Base-by-base conservation (phyloP, 2,888 invertebrate genomes). In the Chrysolina americana region DNA sequence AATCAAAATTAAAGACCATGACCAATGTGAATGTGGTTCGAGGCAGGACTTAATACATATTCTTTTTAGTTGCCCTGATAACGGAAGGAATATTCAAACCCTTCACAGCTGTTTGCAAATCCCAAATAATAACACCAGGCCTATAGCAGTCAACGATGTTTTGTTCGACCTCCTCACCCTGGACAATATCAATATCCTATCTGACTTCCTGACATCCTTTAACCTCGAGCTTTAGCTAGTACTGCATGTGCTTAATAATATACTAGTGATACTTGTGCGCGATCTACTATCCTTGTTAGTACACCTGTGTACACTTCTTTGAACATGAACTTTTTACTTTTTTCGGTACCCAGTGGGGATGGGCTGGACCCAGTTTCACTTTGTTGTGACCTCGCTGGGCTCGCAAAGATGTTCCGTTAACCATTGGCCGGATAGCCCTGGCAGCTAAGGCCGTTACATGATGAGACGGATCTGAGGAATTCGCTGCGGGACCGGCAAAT, bases 361-460 rank as follows among this genome's bases (percentile, higher is more conserved):
- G 47, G 47, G 48, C 15, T 10, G 8, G 48, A n/a, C 48, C 48
- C 48, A 48, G 48, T 8, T 5, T 48, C 48, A 48, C 48, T 48
- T 48, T 48, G 17, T 48, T 48, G 48, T 48, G n/a, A 17, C 48
- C 48, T n/a, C n/a, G 17, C 17, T 48, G n/a, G 48, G 48, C 48
- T 48, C n/a, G n/a, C 5, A n/a, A 48, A 8, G 6, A 48, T 9
- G 10, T n/a, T 5, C n/a, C 11, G 47, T n/a, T 48, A 48, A 6
- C 48, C 17, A 48, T 17, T 48, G 17, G 36, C 36, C 36, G 36
- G 36, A 36, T 36, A 36, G 36, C 36, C 36, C 36, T 36, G 36
- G 36, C 36, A 48, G 48, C 48, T 48, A 17, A 48, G 48, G 48
- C 48, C 48, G n/a, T n/a, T 48, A 48, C 48, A 48, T n/a, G 48